These are phyloP conservation scores for Brachyptera risi DNA, from an alignment of 2,888 invertebrate species.

Conservation along the genomic window DNA sequence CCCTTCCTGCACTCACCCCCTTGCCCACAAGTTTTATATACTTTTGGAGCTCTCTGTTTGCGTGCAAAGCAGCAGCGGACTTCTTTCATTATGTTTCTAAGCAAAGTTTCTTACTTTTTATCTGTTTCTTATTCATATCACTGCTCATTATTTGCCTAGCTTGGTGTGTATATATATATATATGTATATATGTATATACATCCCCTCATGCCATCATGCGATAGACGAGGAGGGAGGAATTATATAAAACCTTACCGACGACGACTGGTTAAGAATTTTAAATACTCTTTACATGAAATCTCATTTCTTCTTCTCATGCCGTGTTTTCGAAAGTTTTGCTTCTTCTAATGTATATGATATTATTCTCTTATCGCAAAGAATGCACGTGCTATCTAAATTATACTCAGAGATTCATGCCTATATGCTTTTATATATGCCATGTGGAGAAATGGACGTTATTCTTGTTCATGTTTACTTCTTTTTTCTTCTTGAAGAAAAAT, in stretches of 20 bases:
- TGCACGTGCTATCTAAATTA: slow-evolving; percentile 21
- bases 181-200: neutral
- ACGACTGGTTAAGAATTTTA: slow-evolving; percentile 18
- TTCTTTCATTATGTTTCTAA: slow-evolving; percentile 15
- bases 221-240: neutral
- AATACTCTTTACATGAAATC: slow-evolving; percentile 21
- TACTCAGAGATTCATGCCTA: slow-evolving; percentile 10
- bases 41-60: slow-evolving; percentile 8
- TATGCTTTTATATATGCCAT: too few relatives aligned
- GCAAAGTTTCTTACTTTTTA: slow-evolving; percentile 8
- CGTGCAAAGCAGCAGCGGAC: slow-evolving; percentile 5
- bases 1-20: too few relatives aligned
- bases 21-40: too few relatives aligned
- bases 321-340: slow-evolving; percentile 15
- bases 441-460: too few relatives aligned
- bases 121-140: slow-evolving; percentile 21
- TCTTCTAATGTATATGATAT: slow-evolving; percentile 15
- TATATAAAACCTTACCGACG: slow-evolving; percentile 5
- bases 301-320: neutral
- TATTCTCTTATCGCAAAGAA: slow-evolving; percentile 7
- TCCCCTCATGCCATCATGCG: neutral
- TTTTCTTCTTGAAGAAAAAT: too few relatives aligned
- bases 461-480: too few relatives aligned
- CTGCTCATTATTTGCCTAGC: slow-evolving; percentile 12
- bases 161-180: too few relatives aligned